phyloP scores from a whole-genome alignment of 64 coral and sea anemone species.

The Trachythela sp. region DNA sequence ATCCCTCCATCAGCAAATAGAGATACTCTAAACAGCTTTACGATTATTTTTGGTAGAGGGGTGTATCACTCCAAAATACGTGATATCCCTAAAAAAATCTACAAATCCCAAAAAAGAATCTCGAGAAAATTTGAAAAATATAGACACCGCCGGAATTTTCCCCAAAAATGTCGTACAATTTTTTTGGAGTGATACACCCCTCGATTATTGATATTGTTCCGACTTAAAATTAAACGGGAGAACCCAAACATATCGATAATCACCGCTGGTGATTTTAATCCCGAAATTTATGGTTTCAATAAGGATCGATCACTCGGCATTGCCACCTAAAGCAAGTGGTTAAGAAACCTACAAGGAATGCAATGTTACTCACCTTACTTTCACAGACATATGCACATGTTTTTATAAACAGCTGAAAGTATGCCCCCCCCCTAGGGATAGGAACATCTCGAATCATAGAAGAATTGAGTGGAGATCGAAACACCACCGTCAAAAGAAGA shows the following conservation, averaged over 20 bases:
- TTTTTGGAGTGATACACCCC: too few relatives aligned
- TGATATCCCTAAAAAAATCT: too few relatives aligned
- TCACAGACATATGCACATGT: neutral
- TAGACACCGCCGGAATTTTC: too few relatives aligned
- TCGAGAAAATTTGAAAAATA: too few relatives aligned
- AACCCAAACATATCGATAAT: neutral
- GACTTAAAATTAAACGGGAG: neutral
- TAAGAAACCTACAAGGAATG: neutral
- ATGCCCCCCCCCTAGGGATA: neutral
- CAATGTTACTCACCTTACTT: neutral
- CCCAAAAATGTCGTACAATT: too few relatives aligned
- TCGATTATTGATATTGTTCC: neutral
- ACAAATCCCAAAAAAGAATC: too few relatives aligned
- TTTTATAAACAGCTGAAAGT: neutral
- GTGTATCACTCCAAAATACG: too few relatives aligned
- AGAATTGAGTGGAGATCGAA: neutral
- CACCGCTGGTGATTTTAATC: neutral
- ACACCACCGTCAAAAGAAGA: neutral
- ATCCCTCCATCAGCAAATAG: neutral
- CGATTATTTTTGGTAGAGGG: too few relatives aligned
- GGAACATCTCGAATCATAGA: neutral
- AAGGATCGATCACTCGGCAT: too few relatives aligned
- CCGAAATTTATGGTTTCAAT: too few relatives aligned
- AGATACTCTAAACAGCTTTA: neutral
- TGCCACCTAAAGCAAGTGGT: neutral